Evolutionary conservation across 2,113 vertebrate species (phyloP).

Genomic region (Hippolais icterina): DNA sequence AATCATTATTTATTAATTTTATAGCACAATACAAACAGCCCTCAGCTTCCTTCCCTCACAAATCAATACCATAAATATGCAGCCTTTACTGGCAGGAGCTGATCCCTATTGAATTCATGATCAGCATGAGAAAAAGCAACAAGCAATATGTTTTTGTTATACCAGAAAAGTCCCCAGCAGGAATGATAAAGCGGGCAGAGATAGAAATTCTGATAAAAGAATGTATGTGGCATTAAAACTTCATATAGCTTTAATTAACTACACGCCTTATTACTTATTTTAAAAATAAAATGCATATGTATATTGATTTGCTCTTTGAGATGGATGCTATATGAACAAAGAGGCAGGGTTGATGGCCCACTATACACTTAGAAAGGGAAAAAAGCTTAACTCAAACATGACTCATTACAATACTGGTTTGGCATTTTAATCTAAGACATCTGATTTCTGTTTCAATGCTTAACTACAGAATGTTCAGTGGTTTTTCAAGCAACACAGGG

Average conservation of each 20-base stretch:
- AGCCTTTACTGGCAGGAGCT: conserved; percentile 38
- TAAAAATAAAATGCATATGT: background rate
- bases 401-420: background rate
- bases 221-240: background rate
- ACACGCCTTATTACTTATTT: background rate
- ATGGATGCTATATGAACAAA: background rate
- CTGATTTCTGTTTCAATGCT: background rate
- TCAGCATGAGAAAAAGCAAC: background rate
- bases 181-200: background rate
- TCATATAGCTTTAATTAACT: background rate
- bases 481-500: background rate
- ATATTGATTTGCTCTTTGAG: background rate
- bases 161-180: background rate
- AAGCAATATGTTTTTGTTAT: background rate
- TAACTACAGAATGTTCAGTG: background rate
- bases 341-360: background rate
- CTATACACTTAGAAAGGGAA: background rate
- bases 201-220: background rate
- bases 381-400: accelerated
- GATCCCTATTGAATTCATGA: conserved; percentile 4
- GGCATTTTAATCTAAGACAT: background rate
- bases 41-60: conserved; percentile 23
- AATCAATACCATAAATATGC: conserved; percentile 44
- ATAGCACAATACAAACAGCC: conserved; percentile 11
- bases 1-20: conserved; percentile 61